These are phyloP conservation scores for Artibeus jamaicensis DNA, from an alignment of 2,797 vertebrate species.

Conservation along the genomic window DNA sequence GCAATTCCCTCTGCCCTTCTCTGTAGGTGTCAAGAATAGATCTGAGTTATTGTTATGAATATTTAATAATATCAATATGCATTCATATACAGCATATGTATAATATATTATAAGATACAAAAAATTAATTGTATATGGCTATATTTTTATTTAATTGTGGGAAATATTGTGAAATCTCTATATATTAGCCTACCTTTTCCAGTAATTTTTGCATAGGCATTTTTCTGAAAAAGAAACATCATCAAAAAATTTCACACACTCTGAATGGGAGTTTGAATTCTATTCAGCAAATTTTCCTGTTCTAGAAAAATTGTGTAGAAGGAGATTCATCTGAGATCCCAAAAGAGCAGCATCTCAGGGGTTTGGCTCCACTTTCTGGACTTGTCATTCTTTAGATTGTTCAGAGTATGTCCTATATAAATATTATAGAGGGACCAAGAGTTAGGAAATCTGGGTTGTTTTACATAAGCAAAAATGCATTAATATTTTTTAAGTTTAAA, in stretches of 20 bases:
- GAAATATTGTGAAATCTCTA: not conserved
- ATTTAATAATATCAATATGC: not conserved
- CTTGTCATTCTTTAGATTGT: not conserved
- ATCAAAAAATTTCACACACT: not conserved
- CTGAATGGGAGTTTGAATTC: not conserved
- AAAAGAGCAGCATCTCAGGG: not conserved
- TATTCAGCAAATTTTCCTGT: not conserved
- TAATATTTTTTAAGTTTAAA: not conserved
- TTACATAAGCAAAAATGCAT: not conserved
- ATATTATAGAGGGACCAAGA: not conserved
- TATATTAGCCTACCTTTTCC: not conserved
- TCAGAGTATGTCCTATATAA: not conserved
- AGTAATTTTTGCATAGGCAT: not conserved
- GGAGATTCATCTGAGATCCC: not conserved
- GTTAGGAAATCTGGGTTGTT: not conserved
- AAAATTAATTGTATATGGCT: not conserved
- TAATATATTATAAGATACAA: not conserved
- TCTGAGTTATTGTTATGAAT: not conserved
- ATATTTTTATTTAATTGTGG: not conserved
- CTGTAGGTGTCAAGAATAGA: not conserved
- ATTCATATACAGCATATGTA: not conserved
- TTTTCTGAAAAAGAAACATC: not conserved
- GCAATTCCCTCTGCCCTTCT: not conserved
- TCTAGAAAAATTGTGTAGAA: not conserved
- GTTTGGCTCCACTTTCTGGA: not conserved